Percentiles rank a stretch among this genome's conserved stretches.
These are phyloP conservation scores for Otolemur garnettii DNA, from an alignment of 2,113 vertebrate genomes.

Conservation along the genomic window DNA sequence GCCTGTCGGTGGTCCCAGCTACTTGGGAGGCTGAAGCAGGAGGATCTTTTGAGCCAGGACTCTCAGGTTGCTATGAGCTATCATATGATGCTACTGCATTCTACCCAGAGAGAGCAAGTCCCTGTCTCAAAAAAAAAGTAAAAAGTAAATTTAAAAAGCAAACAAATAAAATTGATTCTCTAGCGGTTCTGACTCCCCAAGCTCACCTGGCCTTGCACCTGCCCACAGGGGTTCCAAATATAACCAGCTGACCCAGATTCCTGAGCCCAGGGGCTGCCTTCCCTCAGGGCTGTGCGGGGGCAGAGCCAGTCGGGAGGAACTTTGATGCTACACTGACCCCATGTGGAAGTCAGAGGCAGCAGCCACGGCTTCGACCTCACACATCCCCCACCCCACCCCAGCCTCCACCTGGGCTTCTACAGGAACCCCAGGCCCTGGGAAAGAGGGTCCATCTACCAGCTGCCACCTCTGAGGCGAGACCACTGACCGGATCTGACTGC, in stretches of 20 bases:
- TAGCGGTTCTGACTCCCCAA: background rate
- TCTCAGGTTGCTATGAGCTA: too few species aligned
- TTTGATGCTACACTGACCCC: slow-evolving; percentile 86
- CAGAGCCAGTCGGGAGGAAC: slow-evolving; percentile 61
- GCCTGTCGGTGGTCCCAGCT: too few species aligned
- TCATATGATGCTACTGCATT: too few species aligned
- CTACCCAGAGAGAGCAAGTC: too few species aligned
- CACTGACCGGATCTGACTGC: background rate
- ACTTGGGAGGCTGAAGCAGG: too few species aligned
- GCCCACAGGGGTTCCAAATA: background rate
- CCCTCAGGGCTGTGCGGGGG: background rate
- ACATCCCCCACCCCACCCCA: accelerated
- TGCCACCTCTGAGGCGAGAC: background rate
- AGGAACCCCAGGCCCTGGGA: accelerated
- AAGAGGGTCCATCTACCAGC: background rate
- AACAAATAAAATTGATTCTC: slow-evolving; percentile 7
- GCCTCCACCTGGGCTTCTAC: accelerated
- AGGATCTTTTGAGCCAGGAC: too few species aligned
- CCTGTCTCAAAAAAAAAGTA: too few species aligned
- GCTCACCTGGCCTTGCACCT: background rate
- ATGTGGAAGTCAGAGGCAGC: slow-evolving; percentile 83
- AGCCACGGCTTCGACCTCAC: background rate
- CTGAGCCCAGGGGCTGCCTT: slow-evolving; percentile 53
- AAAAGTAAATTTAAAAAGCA: slow-evolving; percentile 12
- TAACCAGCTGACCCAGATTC: slow-evolving; percentile 70